phyloP scores from a whole-genome alignment of 2,888 invertebrate genomes.

The Melinaea menophilus region DNA sequence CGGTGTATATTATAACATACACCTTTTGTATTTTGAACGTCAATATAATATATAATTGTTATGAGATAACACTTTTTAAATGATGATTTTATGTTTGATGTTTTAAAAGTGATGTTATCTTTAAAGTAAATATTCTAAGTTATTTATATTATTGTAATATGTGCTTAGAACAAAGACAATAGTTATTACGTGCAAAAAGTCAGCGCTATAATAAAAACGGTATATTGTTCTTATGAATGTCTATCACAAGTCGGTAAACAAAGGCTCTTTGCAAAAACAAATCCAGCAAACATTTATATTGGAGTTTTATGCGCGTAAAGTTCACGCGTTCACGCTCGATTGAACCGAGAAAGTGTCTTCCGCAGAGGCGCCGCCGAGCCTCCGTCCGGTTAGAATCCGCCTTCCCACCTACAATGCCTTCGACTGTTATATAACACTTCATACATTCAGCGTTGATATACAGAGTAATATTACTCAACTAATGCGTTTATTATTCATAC shows the following conservation, averaged over 20 bases:
- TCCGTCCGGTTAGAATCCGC: constrained; percentile 50
- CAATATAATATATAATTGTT: no score
- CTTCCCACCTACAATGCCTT: constrained; percentile 1
- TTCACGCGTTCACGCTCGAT: constrained; percentile 41
- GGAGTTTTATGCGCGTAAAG: constrained; percentile 9
- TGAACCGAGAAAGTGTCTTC: constrained; percentile 56
- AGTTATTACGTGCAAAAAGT: not conserved
- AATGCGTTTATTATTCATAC: no score
- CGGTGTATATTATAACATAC: no score
- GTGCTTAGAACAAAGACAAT: no score
- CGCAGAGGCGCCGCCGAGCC: constrained; percentile 64
- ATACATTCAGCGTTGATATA: not conserved
- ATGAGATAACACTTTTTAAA: no score
- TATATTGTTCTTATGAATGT: not conserved
- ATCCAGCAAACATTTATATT: constrained; percentile 9
- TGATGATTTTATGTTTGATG: no score
- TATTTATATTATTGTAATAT: no score
- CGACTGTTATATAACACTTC: not conserved
- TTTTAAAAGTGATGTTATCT: no score
- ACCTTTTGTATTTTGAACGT: no score
- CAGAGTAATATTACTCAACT: not conserved
- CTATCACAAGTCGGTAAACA: constrained; percentile 4
- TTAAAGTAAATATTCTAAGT: no score
- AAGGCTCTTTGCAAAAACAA: constrained; percentile 8
- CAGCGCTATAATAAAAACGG: not conserved